Base-by-base conservation (phyloP, 2,888 invertebrate genomes). In the Sesamia inferens region DNA sequence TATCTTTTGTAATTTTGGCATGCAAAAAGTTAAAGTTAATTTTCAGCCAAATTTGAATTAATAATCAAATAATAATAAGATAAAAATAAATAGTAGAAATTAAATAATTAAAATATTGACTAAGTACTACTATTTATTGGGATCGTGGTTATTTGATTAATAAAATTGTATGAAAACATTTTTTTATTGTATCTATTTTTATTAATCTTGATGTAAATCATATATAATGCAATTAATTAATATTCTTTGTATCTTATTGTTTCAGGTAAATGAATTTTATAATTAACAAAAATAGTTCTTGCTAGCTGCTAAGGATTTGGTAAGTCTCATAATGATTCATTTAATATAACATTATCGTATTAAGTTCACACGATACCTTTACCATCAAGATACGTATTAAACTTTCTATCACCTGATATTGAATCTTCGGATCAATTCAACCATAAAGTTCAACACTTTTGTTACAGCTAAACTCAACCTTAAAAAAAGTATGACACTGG, bases 361-460 rank as follows among this genome's bases (percentile, higher is more conserved):
- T 22, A 6, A 2, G 24, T 77, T 64, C 48, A 66, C 42, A 79
- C n/a, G 39, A 71, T 57, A 16, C n/a, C 5, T 68, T 66, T 51
- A n/a, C 48, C 19, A 75, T 62, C 24, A 67, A 76, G 58, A 78
- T 61, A 61, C 39, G 59, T 48, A 72, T 80, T 63, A 51, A 80
- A 72, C 75, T 78, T 82, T 84, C 74, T 73, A 79, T 66, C 78
- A 83, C 67, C 61, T 72, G 74, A 79, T 77, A 83, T 58, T 63
- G 22, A 76, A 78, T 73, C 76, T 75, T 81, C 69, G 89, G 89
- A 92, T 86, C 79, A 89, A 93, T 81, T 91, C 92, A 91, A 92
- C 91, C 93, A 88, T 91, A 91, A 91, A 93, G 92, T 93, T 94
- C 93, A 93, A 92, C 88, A 92, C 91, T 90, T 90, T 90, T 76